Evolutionary conservation across 2,888 invertebrate species (phyloP).

Genomic region (Zaprionus obscuricornis): DNA sequence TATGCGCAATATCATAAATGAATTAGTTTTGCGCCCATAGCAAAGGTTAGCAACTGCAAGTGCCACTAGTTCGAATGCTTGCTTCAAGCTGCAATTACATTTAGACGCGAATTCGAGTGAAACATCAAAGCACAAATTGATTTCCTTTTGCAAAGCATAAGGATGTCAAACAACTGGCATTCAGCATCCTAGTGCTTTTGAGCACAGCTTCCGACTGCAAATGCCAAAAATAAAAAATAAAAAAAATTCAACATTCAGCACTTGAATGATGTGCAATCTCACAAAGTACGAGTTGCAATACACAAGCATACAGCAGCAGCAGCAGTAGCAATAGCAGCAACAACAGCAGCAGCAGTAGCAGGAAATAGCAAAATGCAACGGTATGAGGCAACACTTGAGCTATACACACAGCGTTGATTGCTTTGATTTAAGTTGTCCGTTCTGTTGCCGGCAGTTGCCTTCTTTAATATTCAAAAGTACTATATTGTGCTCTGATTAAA

Average conservation of each 20-base stretch:
- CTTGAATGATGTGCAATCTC: constrained; percentile 34
- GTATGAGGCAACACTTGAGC: constrained; percentile 14
- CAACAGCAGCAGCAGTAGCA: constrained; percentile 1
- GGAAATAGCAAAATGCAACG: too few species aligned
- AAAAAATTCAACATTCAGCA: constrained; percentile 26
- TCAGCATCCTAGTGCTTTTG: constrained; percentile 14
- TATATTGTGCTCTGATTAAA: constrained; percentile 46
- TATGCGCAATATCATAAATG: constrained; percentile 56
- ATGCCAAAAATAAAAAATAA: too few species aligned
- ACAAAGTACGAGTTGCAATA: constrained; percentile 10
- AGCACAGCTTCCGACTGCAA: constrained; percentile 17
- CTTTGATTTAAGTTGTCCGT: constrained; percentile 49
- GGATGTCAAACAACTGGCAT: constrained; percentile 11
- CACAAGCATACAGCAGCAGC: constrained; percentile 4
- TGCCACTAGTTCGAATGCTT: neutral
- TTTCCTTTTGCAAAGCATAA: constrained; percentile 29
- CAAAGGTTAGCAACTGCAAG: neutral
- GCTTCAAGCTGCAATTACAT: constrained; percentile 16
- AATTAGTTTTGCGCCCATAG: constrained; percentile 53
- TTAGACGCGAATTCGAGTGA: constrained; percentile 7
- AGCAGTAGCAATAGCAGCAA: neutral
- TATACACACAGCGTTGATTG: constrained; percentile 46
- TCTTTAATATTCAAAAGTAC: constrained; percentile 44
- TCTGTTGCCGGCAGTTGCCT: constrained; percentile 1
- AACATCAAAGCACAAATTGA: constrained; percentile 44